Base-by-base conservation (phyloP, 2,888 invertebrate genomes). In the Bugulina stolonifera region DNA sequence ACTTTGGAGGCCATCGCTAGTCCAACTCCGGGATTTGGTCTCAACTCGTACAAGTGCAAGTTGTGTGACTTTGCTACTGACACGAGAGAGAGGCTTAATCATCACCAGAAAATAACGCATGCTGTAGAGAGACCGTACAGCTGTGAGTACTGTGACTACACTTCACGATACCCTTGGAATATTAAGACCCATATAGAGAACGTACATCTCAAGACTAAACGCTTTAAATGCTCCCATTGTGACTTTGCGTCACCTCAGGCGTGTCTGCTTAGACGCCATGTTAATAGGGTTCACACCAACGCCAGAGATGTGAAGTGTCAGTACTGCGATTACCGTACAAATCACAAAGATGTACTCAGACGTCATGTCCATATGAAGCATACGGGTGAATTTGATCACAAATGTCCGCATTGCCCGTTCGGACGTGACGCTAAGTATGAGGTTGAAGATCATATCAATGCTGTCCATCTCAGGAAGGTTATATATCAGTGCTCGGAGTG, bases 341-440 rank as follows among this genome's bases (percentile, higher is more conserved):
- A 64, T n/a, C 64, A 64, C n/a, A 64, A 64, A 32, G 64, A 64
- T 32, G 64, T 64, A 14, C 32, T 64, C 29, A 64, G 27, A 64
- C 64, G 64, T 32, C 64, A 64, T 32, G 64, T 64, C 5, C 64
- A 64, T n/a, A 64, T 64, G 64, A 64, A 64, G 32, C 64, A 64
- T n/a, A 64, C 64, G 10, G 64, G 64, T 18, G 64, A 64, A 14
- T 64, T 64, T 64, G 64, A 64, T 32, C 64, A 64, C n/a, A 64
- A 64, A 27, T 64, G 64, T 64, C 64, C 64, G 29, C 32, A 64
- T 32, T 64, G 64, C n/a, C 32, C 64, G 2, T 64, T 25, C 32
- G 64, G 64, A 27, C 2, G 64, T 29, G 64, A 64, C 32, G 64
- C 64, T 18, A 64, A 64, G n/a, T 64, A 64, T 32, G 64, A 64